phyloP scores from a whole-genome alignment of 2,113 vertebrate species.

The Tricholaema leucomelas region DNA sequence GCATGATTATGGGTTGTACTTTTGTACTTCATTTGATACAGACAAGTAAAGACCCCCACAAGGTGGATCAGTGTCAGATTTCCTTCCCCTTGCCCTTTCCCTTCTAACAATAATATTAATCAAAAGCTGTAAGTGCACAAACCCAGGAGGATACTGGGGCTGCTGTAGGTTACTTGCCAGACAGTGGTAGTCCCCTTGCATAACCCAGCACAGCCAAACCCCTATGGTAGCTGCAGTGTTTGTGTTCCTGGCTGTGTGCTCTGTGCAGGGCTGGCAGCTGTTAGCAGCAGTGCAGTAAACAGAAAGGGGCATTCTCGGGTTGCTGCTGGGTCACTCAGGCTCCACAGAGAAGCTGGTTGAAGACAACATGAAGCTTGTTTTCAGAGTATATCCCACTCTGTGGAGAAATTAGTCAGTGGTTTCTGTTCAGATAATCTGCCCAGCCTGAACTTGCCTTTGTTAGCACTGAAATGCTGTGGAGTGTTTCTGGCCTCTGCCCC shows the following conservation, averaged over 20 bases:
- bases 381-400: not conserved
- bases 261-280: not conserved
- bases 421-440: not conserved
- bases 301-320: not conserved
- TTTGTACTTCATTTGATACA: not conserved
- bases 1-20: not conserved
- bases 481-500: not conserved
- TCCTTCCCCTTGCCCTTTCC: not conserved
- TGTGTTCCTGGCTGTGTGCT: not conserved
- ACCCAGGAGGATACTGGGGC: rapidly evolving
- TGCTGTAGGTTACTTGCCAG: not conserved
- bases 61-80: not conserved
- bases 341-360: not conserved
- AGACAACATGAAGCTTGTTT: not conserved
- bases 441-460: not conserved
- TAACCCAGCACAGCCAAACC: not conserved
- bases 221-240: not conserved
- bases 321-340: not conserved
- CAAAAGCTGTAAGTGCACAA: not conserved
- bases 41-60: not conserved
- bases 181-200: not conserved
- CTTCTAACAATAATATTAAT: not conserved
- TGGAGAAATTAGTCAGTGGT: not conserved
- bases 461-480: not conserved
- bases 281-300: not conserved